phyloP scores from a whole-genome alignment of 2,113 vertebrate species.

The Tragulus kanchil region DNA sequence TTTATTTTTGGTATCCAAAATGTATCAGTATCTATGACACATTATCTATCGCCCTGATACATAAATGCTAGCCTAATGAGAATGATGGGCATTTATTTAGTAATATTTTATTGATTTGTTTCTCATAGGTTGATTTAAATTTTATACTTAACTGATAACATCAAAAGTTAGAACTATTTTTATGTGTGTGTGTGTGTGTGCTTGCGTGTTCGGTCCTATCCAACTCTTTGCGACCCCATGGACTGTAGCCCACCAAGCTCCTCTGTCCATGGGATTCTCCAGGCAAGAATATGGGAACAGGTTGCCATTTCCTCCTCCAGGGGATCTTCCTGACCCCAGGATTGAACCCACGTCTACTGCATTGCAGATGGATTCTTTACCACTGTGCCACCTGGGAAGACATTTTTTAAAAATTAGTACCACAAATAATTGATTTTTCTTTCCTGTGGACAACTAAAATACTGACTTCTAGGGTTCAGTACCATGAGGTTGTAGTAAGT shows the following conservation, averaged over 20 bases:
- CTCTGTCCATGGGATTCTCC: too few species aligned
- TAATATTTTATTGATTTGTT: constrained; percentile 19
- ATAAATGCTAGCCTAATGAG: neutral
- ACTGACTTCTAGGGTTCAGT: neutral
- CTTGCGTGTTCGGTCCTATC: too few species aligned
- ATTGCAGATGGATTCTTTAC: too few species aligned
- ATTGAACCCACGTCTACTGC: too few species aligned
- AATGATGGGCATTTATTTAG: neutral
- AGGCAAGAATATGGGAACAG: too few species aligned
- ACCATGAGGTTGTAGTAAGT: neutral
- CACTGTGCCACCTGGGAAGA: too few species aligned
- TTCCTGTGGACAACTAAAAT: constrained; percentile 1
- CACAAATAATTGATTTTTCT: neutral
- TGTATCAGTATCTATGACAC: neutral
- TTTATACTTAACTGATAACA: neutral
- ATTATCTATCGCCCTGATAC: neutral
- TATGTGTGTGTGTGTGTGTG: neutral
- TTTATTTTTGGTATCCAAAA: constrained; percentile 54
- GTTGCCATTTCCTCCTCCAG: too few species aligned
- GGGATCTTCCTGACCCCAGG: too few species aligned
- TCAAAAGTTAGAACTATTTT: neutral
- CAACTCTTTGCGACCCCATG: too few species aligned
- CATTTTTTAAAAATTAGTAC: neutral
- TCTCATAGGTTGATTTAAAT: constrained; percentile 27
- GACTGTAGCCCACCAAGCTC: too few species aligned